A percentile compares a stretch with the other conserved stretches of the same genome.
These are phyloP conservation scores for Tethya wilhelma DNA, from an alignment of 37 sponge, comb jelly and placozoan genomes.

Conservation along the genomic window DNA sequence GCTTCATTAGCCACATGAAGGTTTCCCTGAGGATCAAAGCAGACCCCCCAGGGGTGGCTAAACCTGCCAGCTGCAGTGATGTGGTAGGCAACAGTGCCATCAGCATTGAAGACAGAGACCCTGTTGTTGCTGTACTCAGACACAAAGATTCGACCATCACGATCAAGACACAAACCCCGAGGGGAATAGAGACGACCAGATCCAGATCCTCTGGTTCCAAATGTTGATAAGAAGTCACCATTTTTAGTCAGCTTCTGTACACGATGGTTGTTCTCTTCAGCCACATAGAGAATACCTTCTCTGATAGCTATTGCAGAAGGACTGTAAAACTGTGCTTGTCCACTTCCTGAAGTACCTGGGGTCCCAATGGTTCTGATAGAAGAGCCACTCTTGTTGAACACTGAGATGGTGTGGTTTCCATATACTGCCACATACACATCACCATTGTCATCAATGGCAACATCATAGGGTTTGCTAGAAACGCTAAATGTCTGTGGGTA, in stretches of 20 bases:
- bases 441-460: slow-evolving; percentile 32
- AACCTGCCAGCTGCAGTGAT: slow-evolving; percentile 4
- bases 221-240: slow-evolving; percentile 26
- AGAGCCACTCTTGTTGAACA: slow-evolving; percentile 1
- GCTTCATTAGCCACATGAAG: slow-evolving; percentile 26
- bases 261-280: slow-evolving; percentile 35
- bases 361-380: slow-evolving; percentile 7
- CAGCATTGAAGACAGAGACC: slow-evolving; percentile 27
- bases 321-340: slow-evolving; percentile 31
- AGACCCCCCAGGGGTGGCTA: slow-evolving; percentile 31
- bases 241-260: slow-evolving; percentile 20
- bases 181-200: slow-evolving; percentile 27
- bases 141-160: slow-evolving; percentile 24
- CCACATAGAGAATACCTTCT: slow-evolving; percentile 42
- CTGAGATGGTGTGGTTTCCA: slow-evolving; percentile 17
- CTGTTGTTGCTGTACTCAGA: slow-evolving; percentile 26
- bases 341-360: slow-evolving; percentile 11
- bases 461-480: slow-evolving; percentile 20
- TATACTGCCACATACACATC: slow-evolving; percentile 15
- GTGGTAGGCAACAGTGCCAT: slow-evolving; percentile 24
- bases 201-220: slow-evolving; percentile 35
- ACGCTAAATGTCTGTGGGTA: neutral
- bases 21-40: slow-evolving; percentile 25
- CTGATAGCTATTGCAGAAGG: slow-evolving; percentile 40
- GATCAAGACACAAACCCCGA: slow-evolving; percentile 28